These are phyloP conservation scores for Congeria kusceri DNA, from an alignment of 2,888 invertebrate genomes.

Conservation along the genomic window DNA sequence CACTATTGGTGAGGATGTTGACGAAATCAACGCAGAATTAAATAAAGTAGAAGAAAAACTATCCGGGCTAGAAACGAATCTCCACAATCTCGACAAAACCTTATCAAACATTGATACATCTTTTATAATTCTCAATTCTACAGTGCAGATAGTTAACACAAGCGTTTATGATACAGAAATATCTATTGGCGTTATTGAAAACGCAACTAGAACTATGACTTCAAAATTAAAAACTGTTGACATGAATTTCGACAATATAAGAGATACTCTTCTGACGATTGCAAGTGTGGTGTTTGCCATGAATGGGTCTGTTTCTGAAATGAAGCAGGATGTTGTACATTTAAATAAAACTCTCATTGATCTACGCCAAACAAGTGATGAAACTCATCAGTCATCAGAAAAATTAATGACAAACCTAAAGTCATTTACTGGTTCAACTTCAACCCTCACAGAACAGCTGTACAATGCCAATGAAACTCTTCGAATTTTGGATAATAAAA, in stretches of 20 bases:
- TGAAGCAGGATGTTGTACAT: neutral
- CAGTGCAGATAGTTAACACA: conserved; percentile 34
- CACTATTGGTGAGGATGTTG: conserved; percentile 46
- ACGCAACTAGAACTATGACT: conserved; percentile 17
- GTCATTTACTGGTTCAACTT: conserved; percentile 23
- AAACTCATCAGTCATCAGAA: conserved; percentile 1
- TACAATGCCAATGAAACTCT: conserved; percentile 52
- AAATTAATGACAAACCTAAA: conserved; percentile 10
- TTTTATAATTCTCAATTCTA: conserved; percentile 38
- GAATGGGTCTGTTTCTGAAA: conserved; percentile 3
- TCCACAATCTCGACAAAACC: conserved; percentile 33
- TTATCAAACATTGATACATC: conserved; percentile 36
- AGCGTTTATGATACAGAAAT: conserved; percentile 32
- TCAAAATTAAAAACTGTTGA: conserved; percentile 33
- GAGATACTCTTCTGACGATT: conserved; percentile 22
- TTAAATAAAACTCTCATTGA: conserved; percentile 31
- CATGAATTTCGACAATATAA: conserved; percentile 35
- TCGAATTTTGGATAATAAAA: conserved; percentile 26
- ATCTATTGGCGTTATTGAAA: conserved; percentile 38
- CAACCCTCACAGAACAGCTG: conserved; percentile 27
- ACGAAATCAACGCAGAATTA: conserved; percentile 51
- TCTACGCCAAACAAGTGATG: conserved; percentile 10
- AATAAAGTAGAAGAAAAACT: conserved; percentile 39
- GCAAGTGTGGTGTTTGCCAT: conserved; percentile 6
- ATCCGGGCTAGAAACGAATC: conserved; percentile 25